These are phyloP conservation scores for Caranx melampygus DNA, from an alignment of 2,113 vertebrate genomes.

Conservation along the genomic window DNA sequence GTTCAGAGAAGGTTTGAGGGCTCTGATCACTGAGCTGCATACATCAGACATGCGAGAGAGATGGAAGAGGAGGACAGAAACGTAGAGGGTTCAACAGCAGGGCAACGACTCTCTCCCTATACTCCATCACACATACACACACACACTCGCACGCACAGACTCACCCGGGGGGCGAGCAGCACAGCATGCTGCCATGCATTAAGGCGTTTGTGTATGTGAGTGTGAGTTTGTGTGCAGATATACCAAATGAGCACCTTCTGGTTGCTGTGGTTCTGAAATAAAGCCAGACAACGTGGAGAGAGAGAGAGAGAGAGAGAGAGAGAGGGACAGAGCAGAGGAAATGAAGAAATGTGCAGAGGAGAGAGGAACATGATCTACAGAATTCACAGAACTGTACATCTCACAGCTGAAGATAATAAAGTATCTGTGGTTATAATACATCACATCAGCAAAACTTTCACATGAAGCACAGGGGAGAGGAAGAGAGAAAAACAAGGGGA, in stretches of 20 bases:
- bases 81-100: slow-evolving; percentile 72
- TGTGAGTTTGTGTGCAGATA: slow-evolving; percentile 35
- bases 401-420: background rate
- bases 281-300: background rate
- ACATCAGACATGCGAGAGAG: slow-evolving; percentile 47
- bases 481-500: background rate
- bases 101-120: slow-evolving; percentile 68
- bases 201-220: slow-evolving; percentile 42
- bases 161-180: slow-evolving; percentile 51
- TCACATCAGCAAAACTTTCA: background rate
- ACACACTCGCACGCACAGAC: slow-evolving; percentile 26
- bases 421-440: background rate
- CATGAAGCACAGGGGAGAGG: background rate
- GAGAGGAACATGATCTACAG: background rate
- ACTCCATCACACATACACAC: slow-evolving; percentile 68
- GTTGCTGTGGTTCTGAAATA: background rate
- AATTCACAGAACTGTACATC: background rate
- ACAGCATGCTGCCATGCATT: slow-evolving; percentile 58
- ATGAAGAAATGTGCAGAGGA: background rate
- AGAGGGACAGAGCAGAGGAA: background rate
- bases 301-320: background rate
- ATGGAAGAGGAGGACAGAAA: slow-evolving; percentile 56
- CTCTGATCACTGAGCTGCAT: slow-evolving; percentile 11
- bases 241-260: slow-evolving; percentile 58
- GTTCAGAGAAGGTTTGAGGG: slow-evolving; percentile 22